These are phyloP conservation scores for Acanthosepion esculentum DNA, from an alignment of 2,888 invertebrate species.

Conservation along the genomic window DNA sequence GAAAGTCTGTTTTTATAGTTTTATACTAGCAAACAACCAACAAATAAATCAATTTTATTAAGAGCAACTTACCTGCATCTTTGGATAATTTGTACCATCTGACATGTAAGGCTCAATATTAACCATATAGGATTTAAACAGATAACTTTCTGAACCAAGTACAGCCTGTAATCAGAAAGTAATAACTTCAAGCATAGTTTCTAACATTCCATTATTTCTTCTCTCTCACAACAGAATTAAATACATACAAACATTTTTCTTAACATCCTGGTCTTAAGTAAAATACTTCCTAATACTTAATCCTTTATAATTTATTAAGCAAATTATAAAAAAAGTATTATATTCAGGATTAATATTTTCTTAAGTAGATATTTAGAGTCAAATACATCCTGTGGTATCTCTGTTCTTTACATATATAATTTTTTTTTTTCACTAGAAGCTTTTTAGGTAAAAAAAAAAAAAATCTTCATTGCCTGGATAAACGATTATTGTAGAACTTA, in stretches of 20 bases:
- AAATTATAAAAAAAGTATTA: no score
- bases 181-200: neutral
- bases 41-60: neutral
- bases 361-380: no score
- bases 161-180: slow-evolving; percentile 61
- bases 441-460: no score
- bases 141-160: slow-evolving; percentile 60
- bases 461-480: no score
- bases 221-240: neutral
- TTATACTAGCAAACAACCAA: neutral
- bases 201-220: neutral
- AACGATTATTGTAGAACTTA: no score
- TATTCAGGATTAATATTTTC: no score
- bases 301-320: no score
- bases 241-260: neutral
- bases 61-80: slow-evolving; percentile 65
- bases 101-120: slow-evolving; percentile 69
- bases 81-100: slow-evolving; percentile 68
- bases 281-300: no score
- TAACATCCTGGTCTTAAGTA: neutral
- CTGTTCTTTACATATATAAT: no score
- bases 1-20: neutral
- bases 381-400: no score
- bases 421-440: no score
- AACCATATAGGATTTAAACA: slow-evolving; percentile 60